Evolutionary conservation across 2,797 vertebrate species (phyloP).

Genomic region (Esox lucius): DNA sequence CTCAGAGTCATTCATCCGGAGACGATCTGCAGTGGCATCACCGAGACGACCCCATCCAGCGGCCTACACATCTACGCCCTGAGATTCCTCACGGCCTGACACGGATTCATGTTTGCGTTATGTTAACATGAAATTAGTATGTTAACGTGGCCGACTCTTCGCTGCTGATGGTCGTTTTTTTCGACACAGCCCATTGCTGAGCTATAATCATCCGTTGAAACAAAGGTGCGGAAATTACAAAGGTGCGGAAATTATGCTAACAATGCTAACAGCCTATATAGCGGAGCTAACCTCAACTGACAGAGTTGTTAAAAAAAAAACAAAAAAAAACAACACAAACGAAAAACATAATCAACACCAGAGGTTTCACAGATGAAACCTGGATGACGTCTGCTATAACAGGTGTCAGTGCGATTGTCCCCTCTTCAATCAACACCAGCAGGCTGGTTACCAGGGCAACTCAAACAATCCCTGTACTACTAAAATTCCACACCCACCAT

Average conservation of each 20-base stretch:
- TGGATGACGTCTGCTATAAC: neutral
- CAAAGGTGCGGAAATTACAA: neutral
- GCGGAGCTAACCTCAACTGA: neutral
- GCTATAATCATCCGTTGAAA: neutral
- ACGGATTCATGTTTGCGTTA: neutral
- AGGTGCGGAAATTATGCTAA: neutral
- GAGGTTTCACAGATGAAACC: neutral
- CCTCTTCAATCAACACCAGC: slow-evolving; percentile 2
- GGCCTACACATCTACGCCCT: neutral
- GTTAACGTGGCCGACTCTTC: neutral
- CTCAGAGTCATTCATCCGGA: neutral
- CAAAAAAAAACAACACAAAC: neutral
- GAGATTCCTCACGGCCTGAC: neutral
- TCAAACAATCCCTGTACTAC: neutral
- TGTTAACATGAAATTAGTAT: neutral
- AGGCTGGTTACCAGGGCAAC: neutral
- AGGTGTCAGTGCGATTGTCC: neutral
- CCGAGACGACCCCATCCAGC: neutral
- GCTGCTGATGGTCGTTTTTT: neutral
- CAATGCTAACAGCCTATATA: neutral
- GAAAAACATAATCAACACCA: neutral
- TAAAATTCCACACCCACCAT: neutral
- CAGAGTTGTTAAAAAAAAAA: neutral
- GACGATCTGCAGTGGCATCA: neutral
- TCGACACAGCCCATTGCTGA: neutral